Base-by-base conservation (phyloP, 2,797 vertebrate genomes). In the Phoeniculus purpureus region DNA sequence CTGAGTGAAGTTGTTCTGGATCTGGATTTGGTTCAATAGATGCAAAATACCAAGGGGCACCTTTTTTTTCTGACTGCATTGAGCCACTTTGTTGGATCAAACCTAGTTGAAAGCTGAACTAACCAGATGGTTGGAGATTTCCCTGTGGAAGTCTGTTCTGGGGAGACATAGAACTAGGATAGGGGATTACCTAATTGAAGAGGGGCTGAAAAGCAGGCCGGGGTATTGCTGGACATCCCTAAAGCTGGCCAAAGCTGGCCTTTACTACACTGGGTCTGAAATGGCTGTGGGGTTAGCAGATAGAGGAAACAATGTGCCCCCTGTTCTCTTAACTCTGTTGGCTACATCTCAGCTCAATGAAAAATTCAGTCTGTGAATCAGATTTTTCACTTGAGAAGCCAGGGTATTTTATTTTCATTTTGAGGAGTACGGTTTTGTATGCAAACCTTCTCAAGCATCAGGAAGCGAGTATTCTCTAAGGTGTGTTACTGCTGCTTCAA, bases 401-500 rank as follows among this genome's bases (percentile, higher is more conserved):
- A 45, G 48, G 75, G 26, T 16, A 84, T 76, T 50, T 0, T 80
- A 16, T 85, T 29, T 93, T 59, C 21, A 4, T 81, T 74, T 50
- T 40, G 52, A 76, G 61, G 52, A 76, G 37, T 9, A 16, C 88
- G 91, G 67, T 51, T 94, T 70, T 81, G 83, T 72, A 72, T 89
- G 73, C 88, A 87, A 75, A 75, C 29, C 76, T 87, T 68, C 65
- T 74, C 88, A 75, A 66, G 70, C 58, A 66, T 31, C 34, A 12
- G 6, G 73, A 34, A 32, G 72, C 84, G 76, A 71, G 54, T 50
- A 71, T 87, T 93, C 89, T 95, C 92, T 1, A 50, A 80, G 85
- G 93, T 74, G 60, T 71, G 68, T 78, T 90, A 51, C 74, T 89
- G 72, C 84, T 81, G 81, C 87, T 60, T 72, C 83, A 65, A 89